Percentiles rank a stretch among this genome's conserved stretches.
These are phyloP conservation scores for Anastrepha obliqua DNA, from an alignment of 1,140 invertebrate species.

Conservation along the genomic window DNA sequence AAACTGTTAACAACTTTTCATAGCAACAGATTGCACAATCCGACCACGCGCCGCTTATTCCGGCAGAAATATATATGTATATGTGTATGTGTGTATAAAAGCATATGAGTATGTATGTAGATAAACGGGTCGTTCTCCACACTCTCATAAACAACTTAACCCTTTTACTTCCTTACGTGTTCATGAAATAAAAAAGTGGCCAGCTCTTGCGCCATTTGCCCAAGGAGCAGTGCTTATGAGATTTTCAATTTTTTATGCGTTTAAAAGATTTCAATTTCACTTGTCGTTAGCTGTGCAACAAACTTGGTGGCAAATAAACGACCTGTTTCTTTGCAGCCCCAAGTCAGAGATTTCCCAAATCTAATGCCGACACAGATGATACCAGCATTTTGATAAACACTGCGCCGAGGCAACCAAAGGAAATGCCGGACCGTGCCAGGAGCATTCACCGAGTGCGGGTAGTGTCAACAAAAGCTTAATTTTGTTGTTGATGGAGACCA, in stretches of 20 bases:
- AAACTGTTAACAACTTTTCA: conserved; percentile 73
- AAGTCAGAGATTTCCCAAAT: conserved; percentile 27
- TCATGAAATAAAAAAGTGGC: background rate
- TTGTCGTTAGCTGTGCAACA: conserved; percentile 26
- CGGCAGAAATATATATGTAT: background rate
- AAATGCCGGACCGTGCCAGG: background rate
- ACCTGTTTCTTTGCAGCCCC: conserved; percentile 18
- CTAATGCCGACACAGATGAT: conserved; percentile 38
- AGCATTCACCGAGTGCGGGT: conserved; percentile 26
- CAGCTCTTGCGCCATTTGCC: conserved; percentile 61
- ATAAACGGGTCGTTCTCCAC: background rate
- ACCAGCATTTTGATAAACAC: conserved; percentile 20
- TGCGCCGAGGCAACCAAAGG: background rate
- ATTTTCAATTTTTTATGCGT: conserved; percentile 73
- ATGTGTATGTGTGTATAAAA: background rate
- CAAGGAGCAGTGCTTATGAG: conserved; percentile 69
- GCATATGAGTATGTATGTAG: background rate
- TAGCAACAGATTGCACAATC: conserved; percentile 43
- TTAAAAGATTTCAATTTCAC: conserved; percentile 71
- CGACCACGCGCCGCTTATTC: background rate
- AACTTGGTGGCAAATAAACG: conserved; percentile 3
- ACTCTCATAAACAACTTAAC: conserved; percentile 57
- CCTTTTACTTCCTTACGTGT: conserved; percentile 57
- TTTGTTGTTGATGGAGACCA: conserved; percentile 39
- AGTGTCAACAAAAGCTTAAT: conserved; percentile 49